Conservation (phyloP, 2,888 invertebrate species). For the Cataglyphis rosenhaueri region DNA sequence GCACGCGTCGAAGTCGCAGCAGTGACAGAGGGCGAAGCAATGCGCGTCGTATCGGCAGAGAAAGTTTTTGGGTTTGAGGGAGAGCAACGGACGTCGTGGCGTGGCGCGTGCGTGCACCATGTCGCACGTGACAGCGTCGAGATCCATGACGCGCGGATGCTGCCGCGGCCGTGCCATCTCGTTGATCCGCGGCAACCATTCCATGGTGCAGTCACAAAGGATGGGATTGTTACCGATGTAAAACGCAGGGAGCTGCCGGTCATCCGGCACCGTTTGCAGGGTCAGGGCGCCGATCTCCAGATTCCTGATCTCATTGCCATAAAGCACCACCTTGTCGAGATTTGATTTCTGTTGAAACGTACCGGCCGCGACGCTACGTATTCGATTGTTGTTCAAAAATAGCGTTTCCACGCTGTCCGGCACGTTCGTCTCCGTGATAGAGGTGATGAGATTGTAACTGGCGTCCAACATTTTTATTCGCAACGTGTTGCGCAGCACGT, state of each 20-base stretch:
- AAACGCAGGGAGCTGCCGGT: slow-evolving; percentile 91
- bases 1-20: slow-evolving; percentile 96
- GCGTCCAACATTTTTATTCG: slow-evolving; percentile 92
- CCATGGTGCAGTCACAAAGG: slow-evolving; percentile 94
- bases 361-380: slow-evolving; percentile 90
- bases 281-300: slow-evolving; percentile 91
- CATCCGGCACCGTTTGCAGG: slow-evolving; percentile 88
- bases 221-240: slow-evolving; percentile 94
- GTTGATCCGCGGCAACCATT: slow-evolving; percentile 93
- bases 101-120: slow-evolving; percentile 90
- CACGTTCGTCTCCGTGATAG: slow-evolving; percentile 89
- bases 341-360: slow-evolving; percentile 90
- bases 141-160: slow-evolving; percentile 92
- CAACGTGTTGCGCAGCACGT: slow-evolving; percentile 88
- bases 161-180: slow-evolving; percentile 90
- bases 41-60: slow-evolving; percentile 93
- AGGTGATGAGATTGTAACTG: slow-evolving; percentile 90
- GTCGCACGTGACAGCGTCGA: slow-evolving; percentile 92
- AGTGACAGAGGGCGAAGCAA: slow-evolving; percentile 94
- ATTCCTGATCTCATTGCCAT: slow-evolving; percentile 91
- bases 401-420: slow-evolving; percentile 91
- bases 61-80: slow-evolving; percentile 91
- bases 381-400: slow-evolving; percentile 91
- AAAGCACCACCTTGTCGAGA: slow-evolving; percentile 91
- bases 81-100: slow-evolving; percentile 88